Percentiles rank a stretch among this genome's conserved stretches.
Evolutionary conservation across 2,888 invertebrate genomes (phyloP).

Genomic region (Plebejus anna): DNA sequence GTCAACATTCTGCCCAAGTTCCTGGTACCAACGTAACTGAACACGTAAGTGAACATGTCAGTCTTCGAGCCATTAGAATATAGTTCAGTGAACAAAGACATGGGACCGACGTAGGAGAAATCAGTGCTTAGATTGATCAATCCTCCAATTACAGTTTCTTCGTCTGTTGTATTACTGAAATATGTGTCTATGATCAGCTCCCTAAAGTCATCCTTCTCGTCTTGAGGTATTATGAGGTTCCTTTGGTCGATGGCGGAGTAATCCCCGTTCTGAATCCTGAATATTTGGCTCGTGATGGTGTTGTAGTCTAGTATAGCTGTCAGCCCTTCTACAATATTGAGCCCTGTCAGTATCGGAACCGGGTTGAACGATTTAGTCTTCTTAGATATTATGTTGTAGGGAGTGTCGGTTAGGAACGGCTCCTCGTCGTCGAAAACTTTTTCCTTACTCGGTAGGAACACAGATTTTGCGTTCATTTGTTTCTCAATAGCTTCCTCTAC

Average conservation of each 20-base stretch:
- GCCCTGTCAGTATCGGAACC: conserved; percentile 75
- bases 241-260: conserved; percentile 58
- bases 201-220: conserved; percentile 54
- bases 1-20: conserved; percentile 65
- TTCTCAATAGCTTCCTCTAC: conserved; percentile 66
- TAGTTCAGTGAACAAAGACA: conserved; percentile 59
- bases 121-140: conserved; percentile 68
- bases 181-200: conserved; percentile 59
- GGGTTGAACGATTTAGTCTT: conserved; percentile 52
- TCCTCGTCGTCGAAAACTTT: conserved; percentile 59
- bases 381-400: conserved; percentile 59
- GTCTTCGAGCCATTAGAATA: conserved; percentile 55
- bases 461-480: conserved; percentile 65
- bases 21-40: conserved; percentile 63
- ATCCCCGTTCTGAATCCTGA: conserved; percentile 62
- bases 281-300: conserved; percentile 63
- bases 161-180: conserved; percentile 56
- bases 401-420: conserved; percentile 65
- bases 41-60: conserved; percentile 59
- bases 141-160: conserved; percentile 62
- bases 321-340: conserved; percentile 78
- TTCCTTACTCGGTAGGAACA: conserved; percentile 66
- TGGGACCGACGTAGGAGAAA: conserved; percentile 64
- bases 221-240: conserved; percentile 48
- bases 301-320: conserved; percentile 64